Conservation (phyloP, 2,888 invertebrate genomes). For the Thereva nobilitata region DNA sequence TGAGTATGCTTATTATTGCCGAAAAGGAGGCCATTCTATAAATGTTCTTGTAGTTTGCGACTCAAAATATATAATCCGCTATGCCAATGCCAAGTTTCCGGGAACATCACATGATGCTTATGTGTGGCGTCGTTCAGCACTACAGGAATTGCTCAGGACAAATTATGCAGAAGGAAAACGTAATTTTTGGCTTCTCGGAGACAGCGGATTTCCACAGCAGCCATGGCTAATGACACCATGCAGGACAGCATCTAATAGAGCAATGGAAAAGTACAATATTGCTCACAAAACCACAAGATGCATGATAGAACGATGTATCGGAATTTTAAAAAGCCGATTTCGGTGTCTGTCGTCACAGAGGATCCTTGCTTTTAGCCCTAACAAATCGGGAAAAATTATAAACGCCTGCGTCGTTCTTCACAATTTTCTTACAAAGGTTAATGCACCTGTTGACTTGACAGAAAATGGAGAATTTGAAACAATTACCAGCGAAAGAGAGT, state of each 20-base stretch:
- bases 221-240: slow-evolving; percentile 9
- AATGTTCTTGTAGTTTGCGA: slow-evolving; percentile 13
- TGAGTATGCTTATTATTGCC: slow-evolving; percentile 29
- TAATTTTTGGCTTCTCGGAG: slow-evolving; percentile 6
- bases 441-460: too few relatives aligned
- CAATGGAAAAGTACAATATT: background rate
- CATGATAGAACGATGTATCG: background rate
- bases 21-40: slow-evolving; percentile 32
- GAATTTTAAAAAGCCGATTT: background rate
- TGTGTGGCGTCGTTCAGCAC: too few relatives aligned
- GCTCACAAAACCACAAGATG: background rate
- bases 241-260: slow-evolving; percentile 1
- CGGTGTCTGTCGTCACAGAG: background rate
- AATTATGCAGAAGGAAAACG: slow-evolving; percentile 1
- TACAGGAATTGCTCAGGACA: background rate
- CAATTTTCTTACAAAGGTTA: slow-evolving; percentile 20
- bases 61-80: too few relatives aligned
- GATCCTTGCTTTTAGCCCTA: background rate
- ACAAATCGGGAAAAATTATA: slow-evolving; percentile 12
- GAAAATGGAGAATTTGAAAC: too few relatives aligned
- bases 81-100: too few relatives aligned
- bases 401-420: slow-evolving; percentile 23
- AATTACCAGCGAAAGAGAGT: too few relatives aligned
- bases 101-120: too few relatives aligned
- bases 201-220: background rate